Conservation (phyloP, 2,113 vertebrate genomes). For the Bettongia penicillata region DNA sequence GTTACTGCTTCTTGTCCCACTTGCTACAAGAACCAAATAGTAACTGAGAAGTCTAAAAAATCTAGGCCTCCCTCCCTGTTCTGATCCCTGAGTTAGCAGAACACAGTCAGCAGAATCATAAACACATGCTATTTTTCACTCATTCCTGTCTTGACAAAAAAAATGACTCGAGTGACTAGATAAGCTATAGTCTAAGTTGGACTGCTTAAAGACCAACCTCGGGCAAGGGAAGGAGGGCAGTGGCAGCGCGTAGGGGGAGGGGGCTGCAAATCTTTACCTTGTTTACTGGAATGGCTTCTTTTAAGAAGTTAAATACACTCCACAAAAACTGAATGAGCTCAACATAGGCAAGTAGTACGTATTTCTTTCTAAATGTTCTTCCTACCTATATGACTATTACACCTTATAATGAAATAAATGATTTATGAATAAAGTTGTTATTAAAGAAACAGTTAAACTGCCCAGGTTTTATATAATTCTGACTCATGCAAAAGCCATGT, state of each 20-base stretch:
- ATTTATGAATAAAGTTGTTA: neutral
- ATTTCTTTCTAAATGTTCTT: neutral
- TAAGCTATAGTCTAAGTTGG: neutral
- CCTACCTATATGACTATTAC: neutral
- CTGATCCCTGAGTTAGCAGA: neutral
- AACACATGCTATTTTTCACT: neutral
- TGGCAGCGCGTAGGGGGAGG: too few species aligned
- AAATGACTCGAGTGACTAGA: neutral
- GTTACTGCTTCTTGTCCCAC: neutral
- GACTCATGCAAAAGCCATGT: neutral
- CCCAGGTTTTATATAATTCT: neutral
- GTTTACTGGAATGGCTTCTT: neutral
- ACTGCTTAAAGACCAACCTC: neutral
- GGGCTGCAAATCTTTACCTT: neutral
- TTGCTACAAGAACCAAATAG: neutral
- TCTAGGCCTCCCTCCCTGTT: neutral
- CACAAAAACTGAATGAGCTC: neutral
- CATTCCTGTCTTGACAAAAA: slow-evolving; percentile 14
- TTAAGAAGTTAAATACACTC: slow-evolving; percentile 9
- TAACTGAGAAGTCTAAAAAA: neutral
- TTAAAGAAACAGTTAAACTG: neutral
- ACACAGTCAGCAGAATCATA: neutral
- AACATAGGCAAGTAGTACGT: neutral
- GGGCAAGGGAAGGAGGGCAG: neutral
- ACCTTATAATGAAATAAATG: neutral